These are phyloP conservation scores for Schrankia costaestrigalis DNA, from an alignment of 2,888 invertebrate species.

Conservation along the genomic window DNA sequence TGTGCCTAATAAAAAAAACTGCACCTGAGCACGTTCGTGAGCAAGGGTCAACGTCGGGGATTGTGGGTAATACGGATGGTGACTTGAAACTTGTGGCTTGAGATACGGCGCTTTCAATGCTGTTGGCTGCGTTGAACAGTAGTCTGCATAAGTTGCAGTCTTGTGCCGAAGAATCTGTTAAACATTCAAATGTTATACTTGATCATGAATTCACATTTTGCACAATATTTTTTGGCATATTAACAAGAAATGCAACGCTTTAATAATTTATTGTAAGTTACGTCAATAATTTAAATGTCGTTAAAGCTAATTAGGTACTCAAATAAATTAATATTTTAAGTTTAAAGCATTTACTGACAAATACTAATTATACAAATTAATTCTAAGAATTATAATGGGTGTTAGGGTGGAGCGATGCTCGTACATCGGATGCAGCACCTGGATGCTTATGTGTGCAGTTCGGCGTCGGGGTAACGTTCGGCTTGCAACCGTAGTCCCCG, in stretches of 20 bases:
- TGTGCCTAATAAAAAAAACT: background rate
- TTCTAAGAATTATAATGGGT: no score
- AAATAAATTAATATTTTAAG: no score
- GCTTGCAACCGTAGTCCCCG: conserved; percentile 47
- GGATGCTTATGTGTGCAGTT: conserved; percentile 63
- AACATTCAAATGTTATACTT: no score
- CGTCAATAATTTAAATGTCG: no score
- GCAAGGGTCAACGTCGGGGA: conserved; percentile 20
- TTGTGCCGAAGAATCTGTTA: conserved; percentile 46
- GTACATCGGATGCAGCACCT: conserved; percentile 74
- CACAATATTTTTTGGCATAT: background rate
- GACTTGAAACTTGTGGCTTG: conserved; percentile 48
- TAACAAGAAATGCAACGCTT: no score
- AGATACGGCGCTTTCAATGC: conserved; percentile 64
- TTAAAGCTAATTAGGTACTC: no score
- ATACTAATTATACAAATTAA: no score
- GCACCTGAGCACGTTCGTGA: conserved; percentile 22
- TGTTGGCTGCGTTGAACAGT: conserved; percentile 59
- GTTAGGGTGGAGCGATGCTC: conserved; percentile 44
- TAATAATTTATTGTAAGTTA: no score
- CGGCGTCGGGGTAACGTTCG: no score
- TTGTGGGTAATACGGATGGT: conserved; percentile 15
- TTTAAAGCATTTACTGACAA: no score
- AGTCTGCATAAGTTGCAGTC: conserved; percentile 59
- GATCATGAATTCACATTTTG: no score